Evolutionary conservation across 2,797 vertebrate genomes (phyloP).

Genomic region (Karalla daura): DNA sequence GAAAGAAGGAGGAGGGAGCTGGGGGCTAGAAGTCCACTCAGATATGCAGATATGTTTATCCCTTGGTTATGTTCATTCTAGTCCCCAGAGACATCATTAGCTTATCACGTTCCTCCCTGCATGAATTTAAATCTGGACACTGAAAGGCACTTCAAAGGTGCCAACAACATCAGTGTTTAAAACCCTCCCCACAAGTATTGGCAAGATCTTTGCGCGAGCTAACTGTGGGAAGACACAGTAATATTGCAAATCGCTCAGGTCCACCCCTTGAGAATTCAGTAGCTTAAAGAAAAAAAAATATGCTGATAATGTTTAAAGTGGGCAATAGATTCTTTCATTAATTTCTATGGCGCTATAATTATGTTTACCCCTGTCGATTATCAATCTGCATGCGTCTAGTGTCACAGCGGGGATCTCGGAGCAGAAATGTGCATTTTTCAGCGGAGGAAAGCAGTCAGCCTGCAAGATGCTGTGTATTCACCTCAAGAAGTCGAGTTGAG

Average conservation of each 20-base stretch:
- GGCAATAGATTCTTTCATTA: conserved; percentile 72
- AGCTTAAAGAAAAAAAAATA: conserved; percentile 61
- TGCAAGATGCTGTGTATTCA: conserved; percentile 31
- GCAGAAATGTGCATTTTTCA: conserved; percentile 24
- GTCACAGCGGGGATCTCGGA: conserved; percentile 37
- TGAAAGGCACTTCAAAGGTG: conserved; percentile 74
- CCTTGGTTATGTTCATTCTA: conserved; percentile 44
- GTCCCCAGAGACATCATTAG: conserved; percentile 77
- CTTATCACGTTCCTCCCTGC: conserved; percentile 73
- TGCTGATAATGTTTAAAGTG: conserved; percentile 62
- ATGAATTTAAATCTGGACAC: conserved; percentile 75
- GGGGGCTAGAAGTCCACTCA: conserved; percentile 39
- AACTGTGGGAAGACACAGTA: conserved; percentile 25
- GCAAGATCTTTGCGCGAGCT: conserved; percentile 24
- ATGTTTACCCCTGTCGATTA: conserved; percentile 63
- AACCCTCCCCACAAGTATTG: conserved; percentile 38
- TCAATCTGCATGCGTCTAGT: conserved; percentile 62
- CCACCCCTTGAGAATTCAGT: conserved; percentile 13
- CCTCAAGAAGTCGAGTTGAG: conserved; percentile 29
- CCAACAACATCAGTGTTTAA: conserved; percentile 58
- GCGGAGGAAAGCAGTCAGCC: conserved; percentile 32
- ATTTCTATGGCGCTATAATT: conserved; percentile 67
- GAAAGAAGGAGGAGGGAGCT: neutral
- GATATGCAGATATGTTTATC: conserved; percentile 73
- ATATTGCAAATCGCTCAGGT: conserved; percentile 20